Evolutionary conservation across 2,797 vertebrate species (phyloP).

Genomic region (Oryzias dopingdopingensis): DNA sequence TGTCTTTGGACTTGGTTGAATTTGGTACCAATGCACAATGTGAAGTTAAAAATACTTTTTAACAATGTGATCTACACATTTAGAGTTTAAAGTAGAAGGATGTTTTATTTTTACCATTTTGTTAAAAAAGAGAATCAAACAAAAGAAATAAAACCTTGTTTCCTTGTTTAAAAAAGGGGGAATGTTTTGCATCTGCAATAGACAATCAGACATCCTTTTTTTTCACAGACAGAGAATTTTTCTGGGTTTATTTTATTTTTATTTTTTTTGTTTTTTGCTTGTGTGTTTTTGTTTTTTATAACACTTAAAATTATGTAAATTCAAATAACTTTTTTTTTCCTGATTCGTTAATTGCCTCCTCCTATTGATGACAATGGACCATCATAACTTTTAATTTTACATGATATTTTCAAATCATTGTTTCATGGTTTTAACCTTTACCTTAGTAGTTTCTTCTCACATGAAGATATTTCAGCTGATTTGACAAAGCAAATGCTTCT

Average conservation of each 20-base stretch:
- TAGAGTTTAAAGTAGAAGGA: too few relatives aligned
- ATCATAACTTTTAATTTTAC: slow-evolving; percentile 42
- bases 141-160: too few relatives aligned
- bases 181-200: too few relatives aligned
- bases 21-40: background rate
- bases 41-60: background rate
- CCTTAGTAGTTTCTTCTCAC: slow-evolving; percentile 49
- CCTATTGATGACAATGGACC: slow-evolving; percentile 27
- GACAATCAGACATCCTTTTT: too few relatives aligned
- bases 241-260: too few relatives aligned
- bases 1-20: background rate
- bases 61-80: too few relatives aligned
- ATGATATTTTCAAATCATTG: slow-evolving; percentile 57
- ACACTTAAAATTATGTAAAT: background rate
- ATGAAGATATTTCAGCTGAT: slow-evolving; percentile 45
- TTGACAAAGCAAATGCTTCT: slow-evolving; percentile 46
- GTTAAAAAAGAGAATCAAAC: too few relatives aligned
- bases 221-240: too few relatives aligned
- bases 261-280: too few relatives aligned
- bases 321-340: slow-evolving; percentile 11
- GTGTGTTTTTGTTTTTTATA: too few relatives aligned
- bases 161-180: too few relatives aligned
- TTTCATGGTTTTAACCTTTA: slow-evolving; percentile 57
- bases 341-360: slow-evolving; percentile 41
- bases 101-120: too few relatives aligned